A percentile compares a stretch with the other conserved stretches of the same genome.
These are phyloP conservation scores for Saxidomus purpurata DNA, from an alignment of 1,140 invertebrate species.

Conservation along the genomic window DNA sequence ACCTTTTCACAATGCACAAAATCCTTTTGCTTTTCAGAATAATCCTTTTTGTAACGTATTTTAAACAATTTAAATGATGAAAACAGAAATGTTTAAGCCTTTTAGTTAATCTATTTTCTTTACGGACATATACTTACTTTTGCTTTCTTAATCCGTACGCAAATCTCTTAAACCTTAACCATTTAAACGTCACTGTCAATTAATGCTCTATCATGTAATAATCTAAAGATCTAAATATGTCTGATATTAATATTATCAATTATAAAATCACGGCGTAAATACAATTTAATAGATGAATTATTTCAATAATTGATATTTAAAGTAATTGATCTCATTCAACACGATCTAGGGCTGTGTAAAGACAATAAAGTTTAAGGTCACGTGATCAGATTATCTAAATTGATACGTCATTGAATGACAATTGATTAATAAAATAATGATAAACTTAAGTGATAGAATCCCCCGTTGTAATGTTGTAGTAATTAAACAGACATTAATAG, in stretches of 20 bases:
- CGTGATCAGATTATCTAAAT: background rate
- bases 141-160: background rate
- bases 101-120: too few relatives aligned
- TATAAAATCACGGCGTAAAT: background rate
- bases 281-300: background rate
- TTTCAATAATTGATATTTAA: constrained; percentile 15
- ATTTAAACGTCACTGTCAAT: background rate
- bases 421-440: background rate
- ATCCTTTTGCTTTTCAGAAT: too few relatives aligned
- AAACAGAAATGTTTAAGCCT: too few relatives aligned
- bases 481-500: background rate
- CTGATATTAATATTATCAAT: too few relatives aligned
- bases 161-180: background rate
- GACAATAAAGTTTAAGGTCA: background rate
- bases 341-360: background rate
- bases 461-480: background rate
- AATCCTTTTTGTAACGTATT: too few relatives aligned
- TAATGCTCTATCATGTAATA: background rate
- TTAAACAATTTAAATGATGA: too few relatives aligned
- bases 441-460: background rate
- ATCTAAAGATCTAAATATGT: background rate
- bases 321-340: background rate
- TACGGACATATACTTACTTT: background rate
- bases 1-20: too few relatives aligned
- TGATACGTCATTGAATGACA: constrained; percentile 8